Conservation (phyloP, 2,888 invertebrate genomes). For the Orchesella flavescens region DNA sequence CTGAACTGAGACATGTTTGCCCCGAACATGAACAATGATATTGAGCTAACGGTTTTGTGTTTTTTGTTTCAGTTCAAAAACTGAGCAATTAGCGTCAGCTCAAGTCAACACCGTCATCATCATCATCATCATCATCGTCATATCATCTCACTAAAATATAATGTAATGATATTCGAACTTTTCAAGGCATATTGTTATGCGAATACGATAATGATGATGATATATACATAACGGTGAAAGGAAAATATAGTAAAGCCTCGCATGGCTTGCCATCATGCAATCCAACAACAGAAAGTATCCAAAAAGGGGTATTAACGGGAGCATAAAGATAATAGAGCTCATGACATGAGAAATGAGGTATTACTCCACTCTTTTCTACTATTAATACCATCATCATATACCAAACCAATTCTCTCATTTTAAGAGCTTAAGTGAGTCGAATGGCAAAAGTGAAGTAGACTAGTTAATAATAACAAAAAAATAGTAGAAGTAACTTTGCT, state of each 20-base stretch:
- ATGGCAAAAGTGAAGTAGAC: too few relatives aligned
- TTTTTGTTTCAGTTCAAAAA: neutral
- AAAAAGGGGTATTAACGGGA: conserved; percentile 33
- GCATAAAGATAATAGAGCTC: conserved; percentile 38
- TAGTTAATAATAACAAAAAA: too few relatives aligned
- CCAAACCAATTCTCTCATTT: too few relatives aligned
- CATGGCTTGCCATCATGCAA: too few relatives aligned
- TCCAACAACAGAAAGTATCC: conserved; percentile 1
- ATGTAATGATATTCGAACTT: conserved; percentile 2
- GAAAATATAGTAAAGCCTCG: neutral
- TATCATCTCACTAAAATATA: neutral
- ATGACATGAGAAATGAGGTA: conserved; percentile 47
- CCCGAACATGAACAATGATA: neutral
- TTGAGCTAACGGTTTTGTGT: neutral
- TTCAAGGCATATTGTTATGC: conserved; percentile 5
- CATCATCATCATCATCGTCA: conserved; percentile 18
- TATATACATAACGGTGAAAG: neutral
- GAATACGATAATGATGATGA: conserved; percentile 14
- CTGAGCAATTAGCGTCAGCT: conserved; percentile 53
- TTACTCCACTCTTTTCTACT: neutral
- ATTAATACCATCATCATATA: too few relatives aligned
- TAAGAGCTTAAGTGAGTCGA: too few relatives aligned
- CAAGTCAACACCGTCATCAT: conserved; percentile 32
- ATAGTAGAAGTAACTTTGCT: too few relatives aligned
- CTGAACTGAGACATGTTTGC: neutral